These are phyloP conservation scores for Autographa pulchrina DNA, from an alignment of 2,888 invertebrate genomes.

Conservation along the genomic window DNA sequence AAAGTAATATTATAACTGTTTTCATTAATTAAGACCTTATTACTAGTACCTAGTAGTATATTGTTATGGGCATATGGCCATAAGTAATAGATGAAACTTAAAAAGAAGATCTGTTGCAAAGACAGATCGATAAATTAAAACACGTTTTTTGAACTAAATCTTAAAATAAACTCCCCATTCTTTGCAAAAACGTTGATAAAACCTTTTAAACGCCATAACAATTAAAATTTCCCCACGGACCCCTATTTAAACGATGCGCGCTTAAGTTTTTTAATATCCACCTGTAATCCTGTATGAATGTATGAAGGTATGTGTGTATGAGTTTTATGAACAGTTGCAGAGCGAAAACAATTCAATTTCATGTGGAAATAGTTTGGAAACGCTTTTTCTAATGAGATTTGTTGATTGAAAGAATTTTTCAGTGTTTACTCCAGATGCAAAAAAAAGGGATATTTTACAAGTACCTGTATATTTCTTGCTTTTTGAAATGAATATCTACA, in stretches of 20 bases:
- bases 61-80: too few species aligned
- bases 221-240: slow-evolving; percentile 21
- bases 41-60: too few species aligned
- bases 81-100: too few species aligned
- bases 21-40: too few species aligned
- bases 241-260: slow-evolving; percentile 56
- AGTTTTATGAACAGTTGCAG: slow-evolving; percentile 8
- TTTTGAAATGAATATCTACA: too few species aligned
- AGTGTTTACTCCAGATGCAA: not conserved
- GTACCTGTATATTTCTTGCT: not conserved
- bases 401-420: not conserved
- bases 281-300: slow-evolving; percentile 49
- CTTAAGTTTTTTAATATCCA: slow-evolving; percentile 76
- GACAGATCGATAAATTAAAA: too few species aligned
- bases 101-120: too few species aligned
- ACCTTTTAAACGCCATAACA: not conserved
- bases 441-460: slow-evolving; percentile 12
- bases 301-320: slow-evolving; percentile 27
- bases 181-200: not conserved
- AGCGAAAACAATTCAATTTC: not conserved
- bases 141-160: too few species aligned
- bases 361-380: not conserved
- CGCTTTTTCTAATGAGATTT: not conserved
- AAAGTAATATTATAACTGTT: too few species aligned
- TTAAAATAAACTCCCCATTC: not conserved